Conservation (phyloP, 1,140 invertebrate genomes). For the Sitobion miscanthi region DNA sequence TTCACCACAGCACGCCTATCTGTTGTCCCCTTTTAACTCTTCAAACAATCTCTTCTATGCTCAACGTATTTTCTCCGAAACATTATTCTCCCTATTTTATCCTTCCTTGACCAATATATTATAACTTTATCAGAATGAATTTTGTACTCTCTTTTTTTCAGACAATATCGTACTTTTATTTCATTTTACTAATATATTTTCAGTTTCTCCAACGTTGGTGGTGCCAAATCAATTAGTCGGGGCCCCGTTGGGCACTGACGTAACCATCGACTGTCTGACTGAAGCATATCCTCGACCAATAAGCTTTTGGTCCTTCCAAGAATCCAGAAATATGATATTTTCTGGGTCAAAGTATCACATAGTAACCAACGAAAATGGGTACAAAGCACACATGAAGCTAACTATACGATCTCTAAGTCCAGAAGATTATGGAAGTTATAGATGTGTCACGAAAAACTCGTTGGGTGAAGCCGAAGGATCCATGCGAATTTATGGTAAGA, state of each 20-base stretch:
- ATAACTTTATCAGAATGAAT: no score
- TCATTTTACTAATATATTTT: slow-evolving; percentile 37
- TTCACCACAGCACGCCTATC: not conserved
- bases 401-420: slow-evolving; percentile 79
- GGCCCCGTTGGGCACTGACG: slow-evolving; percentile 83
- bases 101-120: not conserved
- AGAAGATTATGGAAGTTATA: slow-evolving; percentile 82
- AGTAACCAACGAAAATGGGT: slow-evolving; percentile 79
- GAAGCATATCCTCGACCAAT: slow-evolving; percentile 91
- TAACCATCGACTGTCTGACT: slow-evolving; percentile 90
- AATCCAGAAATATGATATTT: slow-evolving; percentile 50
- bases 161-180: no score
- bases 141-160: no score
- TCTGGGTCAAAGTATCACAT: slow-evolving; percentile 72
- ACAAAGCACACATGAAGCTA: slow-evolving; percentile 84
- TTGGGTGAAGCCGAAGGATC: slow-evolving; percentile 90
- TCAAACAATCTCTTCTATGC: not conserved
- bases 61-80: not conserved
- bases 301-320: slow-evolving; percentile 76
- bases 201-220: slow-evolving; percentile 91
- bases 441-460: slow-evolving; percentile 90
- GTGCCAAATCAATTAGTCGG: slow-evolving; percentile 90
- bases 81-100: not conserved
- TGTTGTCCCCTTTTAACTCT: not conserved
- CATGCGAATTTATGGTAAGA: slow-evolving; percentile 89